Evolutionary conservation across 2,888 invertebrate genomes (phyloP).

Genomic region (Leptothorax acervorum): DNA sequence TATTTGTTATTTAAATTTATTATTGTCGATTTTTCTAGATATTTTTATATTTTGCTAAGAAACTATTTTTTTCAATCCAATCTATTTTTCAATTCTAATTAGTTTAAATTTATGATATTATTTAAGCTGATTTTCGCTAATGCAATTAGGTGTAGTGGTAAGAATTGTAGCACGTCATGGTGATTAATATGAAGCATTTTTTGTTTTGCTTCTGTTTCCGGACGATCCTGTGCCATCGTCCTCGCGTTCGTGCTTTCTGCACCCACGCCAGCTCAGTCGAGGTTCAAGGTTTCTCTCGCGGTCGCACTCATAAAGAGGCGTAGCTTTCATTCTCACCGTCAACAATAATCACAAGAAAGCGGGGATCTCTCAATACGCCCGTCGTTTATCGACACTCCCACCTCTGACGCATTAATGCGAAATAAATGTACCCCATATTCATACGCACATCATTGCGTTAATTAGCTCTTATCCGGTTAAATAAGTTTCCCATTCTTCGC

Average conservation of each 20-base stretch:
- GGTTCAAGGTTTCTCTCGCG: conserved; percentile 66
- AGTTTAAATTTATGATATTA: not conserved
- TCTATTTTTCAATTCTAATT: not conserved
- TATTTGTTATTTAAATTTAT: not conserved
- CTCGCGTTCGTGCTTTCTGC: conserved; percentile 47
- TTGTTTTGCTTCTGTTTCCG: conserved; percentile 8
- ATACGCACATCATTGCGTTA: conserved; percentile 44
- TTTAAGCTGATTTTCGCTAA: not conserved
- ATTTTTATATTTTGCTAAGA: not conserved
- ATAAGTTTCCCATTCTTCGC: conserved; percentile 67
- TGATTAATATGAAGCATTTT: not conserved
- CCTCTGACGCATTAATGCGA: conserved; percentile 34
- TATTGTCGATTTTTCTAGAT: not conserved
- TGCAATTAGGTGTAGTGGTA: not conserved
- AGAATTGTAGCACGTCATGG: not conserved
- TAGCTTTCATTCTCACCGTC: conserved; percentile 61
- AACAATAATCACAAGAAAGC: conserved; percentile 41
- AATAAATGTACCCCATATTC: conserved; percentile 6
- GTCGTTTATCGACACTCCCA: conserved; percentile 58
- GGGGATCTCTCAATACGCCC: not conserved
- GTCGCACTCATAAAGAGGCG: conserved; percentile 53
- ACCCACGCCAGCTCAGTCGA: conserved; percentile 33
- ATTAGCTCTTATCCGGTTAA: conserved; percentile 63
- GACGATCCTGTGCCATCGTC: conserved; percentile 30
- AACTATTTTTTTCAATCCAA: not conserved